phyloP scores from a whole-genome alignment of 2,113 vertebrate species.

The Paraplagusia blochii region DNA sequence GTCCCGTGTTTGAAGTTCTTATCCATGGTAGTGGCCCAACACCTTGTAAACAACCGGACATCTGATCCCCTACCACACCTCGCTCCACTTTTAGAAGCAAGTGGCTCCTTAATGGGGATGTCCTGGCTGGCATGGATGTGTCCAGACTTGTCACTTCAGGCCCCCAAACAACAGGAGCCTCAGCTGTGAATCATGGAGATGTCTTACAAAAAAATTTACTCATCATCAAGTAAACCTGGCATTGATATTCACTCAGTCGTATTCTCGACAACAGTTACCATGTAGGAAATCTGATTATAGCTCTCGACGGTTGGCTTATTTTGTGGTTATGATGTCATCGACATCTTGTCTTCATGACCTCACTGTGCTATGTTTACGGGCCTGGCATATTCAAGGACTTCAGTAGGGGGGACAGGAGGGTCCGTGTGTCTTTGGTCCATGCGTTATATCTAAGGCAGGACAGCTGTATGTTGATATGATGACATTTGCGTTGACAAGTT shows the following conservation, averaged over 20 bases:
- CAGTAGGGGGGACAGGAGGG: conserved; percentile 14
- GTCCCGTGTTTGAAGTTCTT: conserved; percentile 11
- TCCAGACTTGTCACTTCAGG: conserved; percentile 53
- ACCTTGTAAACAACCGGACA: conserved; percentile 58
- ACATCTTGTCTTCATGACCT: conserved; percentile 34
- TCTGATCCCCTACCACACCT: conserved; percentile 50
- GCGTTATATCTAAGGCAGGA: conserved; percentile 8
- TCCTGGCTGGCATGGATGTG: conserved; percentile 52
- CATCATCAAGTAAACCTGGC: conserved; percentile 50
- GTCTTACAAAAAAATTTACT: conserved; percentile 45
- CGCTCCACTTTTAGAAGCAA: conserved; percentile 65
- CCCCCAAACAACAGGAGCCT: conserved; percentile 15
- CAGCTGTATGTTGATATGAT: background rate
- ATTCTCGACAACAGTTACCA: conserved; percentile 60
- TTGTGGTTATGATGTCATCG: conserved; percentile 44
- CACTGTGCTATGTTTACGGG: conserved; percentile 37
- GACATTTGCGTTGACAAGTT: background rate
- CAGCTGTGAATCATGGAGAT: conserved; percentile 43
- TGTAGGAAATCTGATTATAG: conserved; percentile 61
- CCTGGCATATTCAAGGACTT: conserved; percentile 18
- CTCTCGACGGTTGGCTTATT: conserved; percentile 31
- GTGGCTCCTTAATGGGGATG: conserved; percentile 56
- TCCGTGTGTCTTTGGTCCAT: conserved; percentile 30
- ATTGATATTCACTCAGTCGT: conserved; percentile 36
- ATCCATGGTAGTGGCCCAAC: conserved; percentile 41